Evolutionary conservation across 2,888 invertebrate genomes (phyloP), one percentile per base, ranked within the genome.

Genomic region (Tanypteryx hageni): DNA sequence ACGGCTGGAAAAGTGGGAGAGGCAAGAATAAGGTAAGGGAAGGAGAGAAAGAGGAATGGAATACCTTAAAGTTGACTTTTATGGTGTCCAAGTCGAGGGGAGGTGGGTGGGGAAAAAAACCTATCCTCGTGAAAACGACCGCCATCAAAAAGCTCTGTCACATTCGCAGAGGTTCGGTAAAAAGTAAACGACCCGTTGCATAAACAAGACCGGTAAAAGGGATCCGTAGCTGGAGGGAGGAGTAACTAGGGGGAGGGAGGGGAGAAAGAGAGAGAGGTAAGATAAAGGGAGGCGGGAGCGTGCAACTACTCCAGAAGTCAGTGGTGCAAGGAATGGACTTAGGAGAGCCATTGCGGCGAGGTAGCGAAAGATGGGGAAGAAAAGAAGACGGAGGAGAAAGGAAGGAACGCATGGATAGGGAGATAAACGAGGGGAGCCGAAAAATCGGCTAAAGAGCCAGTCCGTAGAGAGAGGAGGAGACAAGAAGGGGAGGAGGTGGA

Each of bases 301-400:
- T 44, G 64, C 83, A 89, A 82, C 64, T 64, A 59, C 92, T 86
- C 83, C 89, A 89, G 27, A 64, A 89, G 89, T 89, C 89, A 89
- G 61, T 64, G 89, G 64, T 44, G 89, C 89, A 89, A 89, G 89
- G 89, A 89, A 89, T 89, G 64, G 89, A 89, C 86, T 61, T 61
- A 86, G 86, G 86, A 86, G 61, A 44, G 64, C 89, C 89, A 68
- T 64, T 89, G 61, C 64, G 64, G 89, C 64, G 18, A 44, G 83
- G n/a, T 5, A 18, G 83, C 16, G 83, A 18, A 11, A 64, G n/a
- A 18, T 44, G 83, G 57, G 83, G 27, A 16, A 13, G 83, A 18
- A 56, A 89, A 44, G 89, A 27, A 44, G 44, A 8, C 56, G 83
- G 83, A 57, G 56, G 18, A 18, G 83, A 57, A 44, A 56, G 81